Conservation (phyloP, 2,888 invertebrate species). For the Cryptus viduatorius region DNA sequence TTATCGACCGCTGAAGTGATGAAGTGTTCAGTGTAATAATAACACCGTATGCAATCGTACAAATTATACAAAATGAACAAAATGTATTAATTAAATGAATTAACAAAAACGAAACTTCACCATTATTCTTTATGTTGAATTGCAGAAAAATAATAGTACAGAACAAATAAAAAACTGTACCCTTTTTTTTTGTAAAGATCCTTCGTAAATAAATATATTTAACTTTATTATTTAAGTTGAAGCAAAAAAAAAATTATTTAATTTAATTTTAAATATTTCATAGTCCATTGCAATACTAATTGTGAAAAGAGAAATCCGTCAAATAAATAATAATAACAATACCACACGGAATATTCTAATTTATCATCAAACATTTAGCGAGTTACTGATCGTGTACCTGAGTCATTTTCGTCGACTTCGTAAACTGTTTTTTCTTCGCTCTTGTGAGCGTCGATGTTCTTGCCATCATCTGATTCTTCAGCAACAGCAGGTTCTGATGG, state of each 20-base stretch:
- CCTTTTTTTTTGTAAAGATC: not conserved
- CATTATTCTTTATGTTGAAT: not conserved
- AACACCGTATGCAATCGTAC: no score
- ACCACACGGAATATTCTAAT: no score
- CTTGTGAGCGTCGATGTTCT: not conserved
- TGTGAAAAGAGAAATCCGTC: not conserved
- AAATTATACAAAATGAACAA: no score
- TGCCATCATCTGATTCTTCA: conserved; percentile 71
- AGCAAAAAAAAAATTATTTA: no score
- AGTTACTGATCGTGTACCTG: conserved; percentile 14
- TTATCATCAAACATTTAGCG: not conserved
- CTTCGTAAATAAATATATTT: no score
- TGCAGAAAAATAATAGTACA: not conserved
- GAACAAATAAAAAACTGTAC: not conserved
- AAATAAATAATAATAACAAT: not conserved
- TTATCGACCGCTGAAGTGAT: not conserved
- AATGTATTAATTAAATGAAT: no score
- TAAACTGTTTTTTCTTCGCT: conserved; percentile 46
- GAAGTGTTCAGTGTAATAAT: no score
- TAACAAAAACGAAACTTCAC: no score
- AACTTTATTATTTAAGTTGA: no score
- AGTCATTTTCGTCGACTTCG: conserved; percentile 57
- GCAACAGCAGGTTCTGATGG: conserved; percentile 72
- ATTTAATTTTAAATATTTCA: no score
- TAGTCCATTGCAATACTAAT: no score